Evolutionary conservation across 2,888 invertebrate species (phyloP), one percentile per base, ranked within the genome.

Genomic region (Coelinius sp.): DNA sequence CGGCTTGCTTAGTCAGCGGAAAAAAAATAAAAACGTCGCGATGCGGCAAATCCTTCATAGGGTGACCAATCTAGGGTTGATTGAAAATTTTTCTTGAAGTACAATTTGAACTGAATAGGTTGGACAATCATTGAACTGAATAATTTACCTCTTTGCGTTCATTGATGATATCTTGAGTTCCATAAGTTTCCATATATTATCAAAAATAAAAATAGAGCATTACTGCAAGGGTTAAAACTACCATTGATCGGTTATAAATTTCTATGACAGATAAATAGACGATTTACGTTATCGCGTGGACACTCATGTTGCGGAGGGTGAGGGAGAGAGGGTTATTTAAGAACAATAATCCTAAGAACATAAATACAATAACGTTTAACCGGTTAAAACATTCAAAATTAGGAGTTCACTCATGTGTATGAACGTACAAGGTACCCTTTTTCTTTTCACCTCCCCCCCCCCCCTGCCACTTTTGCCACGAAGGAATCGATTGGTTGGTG

Each of bases 401-500:
- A 80, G 81, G 80, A 81, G 80, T 81, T 81, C 79, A 78, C 79
- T 70, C 22, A 65, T 24, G 59, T 41, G 70, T 25, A 66, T 67
- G 53, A 49, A 20, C 46, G 31, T 44, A 17, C 27, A 14, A 8
- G 46, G 25, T 41, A 46, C 38, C 52, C 27, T 17, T 62, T 44
- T 68, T 62, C 46, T 38, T 59, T 20, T 38, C 67, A 52, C 56
- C 52, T 38, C 27, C 56, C 24, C 20, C 27, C 27, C 68, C 46
- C 31, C 56, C n/a, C n/a, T n/a, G n/a, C n/a, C n/a, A n/a, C n/a
- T n/a, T n/a, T n/a, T n/a, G n/a, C n/a, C n/a, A 76, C 73, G 76
- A 78, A 80, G 81, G 84, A 86, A 86, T 86, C 86, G 86, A 87
- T 87, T 84, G 86, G 75, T 35, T 67, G 62, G 56, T 67, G 65